phyloP scores from a whole-genome alignment of 2,888 invertebrate species.

The Aethes cnicana region DNA sequence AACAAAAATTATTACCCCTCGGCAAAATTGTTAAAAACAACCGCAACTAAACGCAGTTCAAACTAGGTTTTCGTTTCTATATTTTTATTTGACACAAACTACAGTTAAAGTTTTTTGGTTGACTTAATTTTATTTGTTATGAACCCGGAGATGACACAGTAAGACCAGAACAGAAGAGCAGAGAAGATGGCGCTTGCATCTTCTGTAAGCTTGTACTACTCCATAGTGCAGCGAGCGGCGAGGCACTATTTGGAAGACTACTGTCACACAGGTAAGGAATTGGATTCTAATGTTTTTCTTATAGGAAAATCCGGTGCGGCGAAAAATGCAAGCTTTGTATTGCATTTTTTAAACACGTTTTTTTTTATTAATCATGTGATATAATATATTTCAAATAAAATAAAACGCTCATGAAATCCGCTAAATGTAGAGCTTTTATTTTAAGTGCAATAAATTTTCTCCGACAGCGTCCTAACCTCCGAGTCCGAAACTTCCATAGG shows the following conservation, averaged over 20 bases:
- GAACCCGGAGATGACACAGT: conserved; percentile 59
- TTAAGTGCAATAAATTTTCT: no score
- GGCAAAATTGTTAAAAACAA: conserved; percentile 50
- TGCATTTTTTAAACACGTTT: no score
- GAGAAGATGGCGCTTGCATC: conserved; percentile 83
- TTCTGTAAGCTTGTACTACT: conserved; percentile 86
- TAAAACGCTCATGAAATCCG: no score
- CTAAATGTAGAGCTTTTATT: no score
- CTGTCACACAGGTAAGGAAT: conserved; percentile 84
- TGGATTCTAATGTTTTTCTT: not conserved
- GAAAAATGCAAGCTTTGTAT: no score
- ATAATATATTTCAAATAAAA: no score
- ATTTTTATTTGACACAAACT: conserved; percentile 53
- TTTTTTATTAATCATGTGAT: no score
- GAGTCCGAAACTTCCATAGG: no score
- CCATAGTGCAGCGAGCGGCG: conserved; percentile 86
- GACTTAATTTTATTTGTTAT: conserved; percentile 60
- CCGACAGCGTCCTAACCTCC: no score
- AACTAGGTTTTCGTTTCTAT: conserved; percentile 65
- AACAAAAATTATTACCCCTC: conserved; percentile 59
- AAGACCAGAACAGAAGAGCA: conserved; percentile 53
- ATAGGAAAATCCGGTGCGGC: no score
- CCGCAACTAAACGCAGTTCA: conserved; percentile 78
- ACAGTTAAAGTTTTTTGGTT: conserved; percentile 63
- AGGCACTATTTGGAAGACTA: conserved; percentile 86